Conservation (phyloP, 2,888 invertebrate species). For the Meghimatium bilineatum region DNA sequence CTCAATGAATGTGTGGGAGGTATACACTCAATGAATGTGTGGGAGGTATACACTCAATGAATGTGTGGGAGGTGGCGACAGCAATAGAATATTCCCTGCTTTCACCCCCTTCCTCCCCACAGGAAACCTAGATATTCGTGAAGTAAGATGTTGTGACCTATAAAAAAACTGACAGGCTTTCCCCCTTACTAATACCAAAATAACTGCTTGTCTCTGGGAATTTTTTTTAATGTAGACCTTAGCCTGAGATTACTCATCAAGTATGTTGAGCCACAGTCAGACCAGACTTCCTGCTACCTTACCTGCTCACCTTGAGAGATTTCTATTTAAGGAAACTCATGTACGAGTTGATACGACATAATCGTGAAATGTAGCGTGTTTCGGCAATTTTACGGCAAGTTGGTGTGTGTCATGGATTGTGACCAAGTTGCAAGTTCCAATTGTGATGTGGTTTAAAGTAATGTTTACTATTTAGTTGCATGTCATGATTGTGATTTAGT, state of each 20-base stretch:
- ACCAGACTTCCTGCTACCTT: not conserved
- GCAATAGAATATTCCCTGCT: not conserved
- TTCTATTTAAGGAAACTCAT: too few relatives aligned
- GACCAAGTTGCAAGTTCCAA: too few relatives aligned
- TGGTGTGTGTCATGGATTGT: too few relatives aligned
- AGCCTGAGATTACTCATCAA: not conserved
- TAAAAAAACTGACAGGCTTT: not conserved
- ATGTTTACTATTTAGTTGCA: too few relatives aligned
- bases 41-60: too few relatives aligned
- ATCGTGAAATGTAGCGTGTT: too few relatives aligned
- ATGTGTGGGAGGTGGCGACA: not conserved
- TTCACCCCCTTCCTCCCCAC: not conserved
- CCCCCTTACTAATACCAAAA: not conserved
- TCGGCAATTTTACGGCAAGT: too few relatives aligned
- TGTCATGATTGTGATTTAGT: too few relatives aligned
- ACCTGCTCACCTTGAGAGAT: not conserved
- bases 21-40: too few relatives aligned
- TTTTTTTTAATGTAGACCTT: not conserved
- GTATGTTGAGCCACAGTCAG: not conserved
- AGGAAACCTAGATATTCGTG: not conserved
- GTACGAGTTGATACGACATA: too few relatives aligned
- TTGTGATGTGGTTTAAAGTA: too few relatives aligned
- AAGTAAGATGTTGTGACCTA: not conserved
- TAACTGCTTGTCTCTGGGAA: not conserved
- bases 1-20: too few relatives aligned